Evolutionary conservation across 2,888 invertebrate species (phyloP).

Genomic region (Brenthis daphne): DNA sequence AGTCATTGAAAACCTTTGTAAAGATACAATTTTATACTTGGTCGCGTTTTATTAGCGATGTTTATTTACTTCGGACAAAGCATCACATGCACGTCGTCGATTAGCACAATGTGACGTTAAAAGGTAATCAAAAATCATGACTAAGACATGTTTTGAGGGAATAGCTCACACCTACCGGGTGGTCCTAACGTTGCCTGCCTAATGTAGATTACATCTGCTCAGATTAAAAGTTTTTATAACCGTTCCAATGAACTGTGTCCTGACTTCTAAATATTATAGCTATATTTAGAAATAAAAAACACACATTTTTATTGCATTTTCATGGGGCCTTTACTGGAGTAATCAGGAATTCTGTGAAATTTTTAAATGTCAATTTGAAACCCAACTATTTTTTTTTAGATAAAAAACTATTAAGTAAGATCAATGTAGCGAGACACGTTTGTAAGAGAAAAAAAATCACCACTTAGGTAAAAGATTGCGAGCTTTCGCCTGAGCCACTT

Average conservation of each 20-base stretch:
- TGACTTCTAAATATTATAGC: constrained; percentile 41
- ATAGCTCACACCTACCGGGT: constrained; percentile 36
- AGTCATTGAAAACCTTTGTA: constrained; percentile 40
- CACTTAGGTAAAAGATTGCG: constrained; percentile 42
- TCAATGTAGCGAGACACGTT: constrained; percentile 34
- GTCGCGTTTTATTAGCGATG: constrained; percentile 44
- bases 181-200: constrained; percentile 49
- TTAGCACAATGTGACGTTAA: constrained; percentile 22
- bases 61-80: constrained; percentile 14
- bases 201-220: constrained; percentile 39
- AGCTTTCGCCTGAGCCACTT: constrained; percentile 47
- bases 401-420: constrained; percentile 16
- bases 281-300: constrained; percentile 25
- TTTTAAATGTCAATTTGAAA: constrained; percentile 15
- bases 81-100: constrained; percentile 3
- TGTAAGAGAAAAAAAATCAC: constrained; percentile 37
- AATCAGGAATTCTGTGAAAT: constrained; percentile 6
- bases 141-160: constrained; percentile 45
- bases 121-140: constrained; percentile 46
- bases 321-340: constrained; percentile 15
- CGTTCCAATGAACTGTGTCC: constrained; percentile 52
- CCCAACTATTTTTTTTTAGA: constrained; percentile 12
- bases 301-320: constrained; percentile 18
- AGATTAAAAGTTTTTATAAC: constrained; percentile 56
- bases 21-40: constrained; percentile 19